Conservation (phyloP, 2,113 vertebrate species). For the Chauna torquata region DNA sequence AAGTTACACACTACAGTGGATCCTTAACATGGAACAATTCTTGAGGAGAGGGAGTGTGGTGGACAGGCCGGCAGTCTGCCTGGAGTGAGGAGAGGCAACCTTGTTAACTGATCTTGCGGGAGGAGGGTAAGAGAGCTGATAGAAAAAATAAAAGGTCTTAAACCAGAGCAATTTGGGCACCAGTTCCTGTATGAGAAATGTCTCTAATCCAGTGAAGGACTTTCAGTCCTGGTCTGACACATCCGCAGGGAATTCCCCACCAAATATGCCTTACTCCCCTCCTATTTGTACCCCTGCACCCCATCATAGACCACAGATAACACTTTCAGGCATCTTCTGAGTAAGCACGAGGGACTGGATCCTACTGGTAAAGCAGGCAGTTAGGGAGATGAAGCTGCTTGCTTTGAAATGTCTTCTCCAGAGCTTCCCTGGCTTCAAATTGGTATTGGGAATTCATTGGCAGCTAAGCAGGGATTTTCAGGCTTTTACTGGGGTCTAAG, state of each 20-base stretch:
- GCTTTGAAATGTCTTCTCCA: conserved; percentile 1
- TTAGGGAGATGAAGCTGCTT: background rate
- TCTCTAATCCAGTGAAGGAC: background rate
- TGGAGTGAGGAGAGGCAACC: background rate
- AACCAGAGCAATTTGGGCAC: background rate
- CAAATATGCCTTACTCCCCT: background rate
- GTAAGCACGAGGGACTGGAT: background rate
- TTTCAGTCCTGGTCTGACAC: background rate
- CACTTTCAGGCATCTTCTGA: background rate
- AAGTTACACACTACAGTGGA: background rate
- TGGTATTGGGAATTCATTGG: background rate
- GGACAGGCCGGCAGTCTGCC: background rate
- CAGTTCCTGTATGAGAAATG: background rate
- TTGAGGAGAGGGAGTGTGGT: background rate
- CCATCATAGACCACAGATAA: background rate
- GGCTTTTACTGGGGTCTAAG: background rate
- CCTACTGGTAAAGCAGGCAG: background rate
- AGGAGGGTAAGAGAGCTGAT: background rate
- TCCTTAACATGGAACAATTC: background rate
- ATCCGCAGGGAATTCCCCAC: background rate
- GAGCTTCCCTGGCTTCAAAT: background rate
- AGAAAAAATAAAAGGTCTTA: background rate
- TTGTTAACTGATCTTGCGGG: background rate
- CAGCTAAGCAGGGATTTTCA: conserved; percentile 17
- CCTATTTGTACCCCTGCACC: background rate